Base-by-base conservation (phyloP, 1,140 invertebrate genomes). In the Leptestheria dahalacensis region DNA sequence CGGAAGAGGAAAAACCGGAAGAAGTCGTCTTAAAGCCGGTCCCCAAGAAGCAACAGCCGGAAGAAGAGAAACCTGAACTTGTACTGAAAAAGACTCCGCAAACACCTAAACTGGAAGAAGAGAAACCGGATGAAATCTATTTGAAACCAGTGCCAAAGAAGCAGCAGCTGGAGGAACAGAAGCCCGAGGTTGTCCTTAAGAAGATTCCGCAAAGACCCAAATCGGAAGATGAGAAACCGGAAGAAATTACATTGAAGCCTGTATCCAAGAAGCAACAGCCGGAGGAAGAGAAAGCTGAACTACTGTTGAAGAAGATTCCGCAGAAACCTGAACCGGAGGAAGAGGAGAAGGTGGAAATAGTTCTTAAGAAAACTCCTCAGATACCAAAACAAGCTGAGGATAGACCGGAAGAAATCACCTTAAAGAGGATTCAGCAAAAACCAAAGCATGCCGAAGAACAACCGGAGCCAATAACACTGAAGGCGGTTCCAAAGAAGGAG, bases 11-110 rank as follows among this genome's bases (percentile, higher is more conserved):
- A n/a, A n/a, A n/a, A n/a, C n/a, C n/a, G n/a, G n/a, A n/a, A n/a
- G n/a, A 24, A 9, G 49, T 51, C 12, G 12, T 12, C 20, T 2
- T 11, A 21, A 21, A 51, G 26, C n/a, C n/a, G n/a, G n/a, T n/a
- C n/a, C n/a, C n/a, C n/a, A n/a, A n/a, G n/a, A 49, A 72, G 74
- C 46, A 73, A 75, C 60, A 74, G 71, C 58, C 76, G 74, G n/a
- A 61, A 6, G 74, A 76, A 50, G 75, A 76, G 63, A 65, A 72
- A 0, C 71, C 70, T 21, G 74, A 76, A 66, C 71, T 74, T 60
- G 66, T 73, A 49, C 66, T 66, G 50, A 59, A 74, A 12, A 66
- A 46, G 9, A 66, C 70, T 55, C 53, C 65, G 15, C 28, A 57
- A 57, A n/a, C 23, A 15, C 21, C 47, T 20, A 29, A 57, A 53